Conservation (phyloP, 1,140 invertebrate genomes). For the Drosophila hydei region DNA sequence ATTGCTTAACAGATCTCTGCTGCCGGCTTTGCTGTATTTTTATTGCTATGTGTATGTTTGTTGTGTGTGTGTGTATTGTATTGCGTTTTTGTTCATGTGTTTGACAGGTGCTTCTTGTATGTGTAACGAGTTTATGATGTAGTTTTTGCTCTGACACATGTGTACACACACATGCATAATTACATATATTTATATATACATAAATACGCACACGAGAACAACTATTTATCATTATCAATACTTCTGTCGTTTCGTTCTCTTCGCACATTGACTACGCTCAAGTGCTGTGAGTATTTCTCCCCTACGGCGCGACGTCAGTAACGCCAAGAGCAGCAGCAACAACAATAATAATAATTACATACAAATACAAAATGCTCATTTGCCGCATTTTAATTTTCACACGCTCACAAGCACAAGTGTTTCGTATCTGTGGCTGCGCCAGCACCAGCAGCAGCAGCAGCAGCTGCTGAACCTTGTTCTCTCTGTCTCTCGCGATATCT, state of each 20-base stretch:
- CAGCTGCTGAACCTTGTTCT: conserved; percentile 8
- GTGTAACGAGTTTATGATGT: conserved; percentile 63
- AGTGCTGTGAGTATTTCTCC: conserved; percentile 30
- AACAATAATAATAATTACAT: conserved; percentile 66
- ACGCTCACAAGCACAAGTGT: conserved; percentile 72
- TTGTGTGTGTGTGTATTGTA: neutral
- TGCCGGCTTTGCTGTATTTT: conserved; percentile 32
- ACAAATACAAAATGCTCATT: conserved; percentile 79
- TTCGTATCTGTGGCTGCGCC: conserved; percentile 36
- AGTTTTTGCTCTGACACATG: conserved; percentile 68
- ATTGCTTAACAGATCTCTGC: conserved; percentile 34
- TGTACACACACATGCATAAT: conserved; percentile 20
- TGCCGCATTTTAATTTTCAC: conserved; percentile 79
- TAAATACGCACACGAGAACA: conserved; percentile 16
- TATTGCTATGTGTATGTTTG: neutral
- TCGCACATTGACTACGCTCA: conserved; percentile 22
- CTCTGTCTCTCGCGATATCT: conserved; percentile 7
- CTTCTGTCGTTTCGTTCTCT: conserved; percentile 47
- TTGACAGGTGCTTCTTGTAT: conserved; percentile 76
- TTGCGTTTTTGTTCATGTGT: conserved; percentile 38
- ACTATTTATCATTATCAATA: conserved; percentile 60
- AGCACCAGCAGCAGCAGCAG: neutral
- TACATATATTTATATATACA: neutral
- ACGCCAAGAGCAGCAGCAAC: conserved; percentile 31
- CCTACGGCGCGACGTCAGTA: conserved; percentile 33